phyloP scores from a whole-genome alignment of 2,113 vertebrate species.

The Phycodurus eques region DNA sequence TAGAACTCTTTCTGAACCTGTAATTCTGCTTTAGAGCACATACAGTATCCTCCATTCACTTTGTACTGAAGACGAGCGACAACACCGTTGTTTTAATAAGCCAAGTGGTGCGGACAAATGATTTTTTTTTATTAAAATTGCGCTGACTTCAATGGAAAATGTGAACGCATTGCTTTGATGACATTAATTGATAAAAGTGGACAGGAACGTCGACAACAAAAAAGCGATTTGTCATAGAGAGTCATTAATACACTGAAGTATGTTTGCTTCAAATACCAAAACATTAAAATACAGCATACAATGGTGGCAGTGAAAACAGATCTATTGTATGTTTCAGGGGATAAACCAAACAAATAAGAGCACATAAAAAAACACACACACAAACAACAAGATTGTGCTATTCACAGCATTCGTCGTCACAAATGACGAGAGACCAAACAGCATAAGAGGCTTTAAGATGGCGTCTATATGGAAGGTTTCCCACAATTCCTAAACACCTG shows the following conservation, averaged over 20 bases:
- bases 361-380: background rate
- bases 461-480: slow-evolving; percentile 29
- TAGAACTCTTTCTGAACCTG: too few relatives aligned
- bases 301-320: background rate
- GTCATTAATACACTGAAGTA: background rate
- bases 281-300: background rate
- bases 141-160: too few relatives aligned
- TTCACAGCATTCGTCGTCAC: background rate
- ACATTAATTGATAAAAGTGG: too few relatives aligned
- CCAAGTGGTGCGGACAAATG: too few relatives aligned
- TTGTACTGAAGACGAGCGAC: too few relatives aligned
- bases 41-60: too few relatives aligned
- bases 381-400: too few relatives aligned
- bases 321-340: background rate
- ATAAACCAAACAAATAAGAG: background rate
- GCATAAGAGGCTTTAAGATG: slow-evolving; percentile 43
- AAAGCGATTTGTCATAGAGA: background rate
- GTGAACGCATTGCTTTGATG: too few relatives aligned
- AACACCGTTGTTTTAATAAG: too few relatives aligned
- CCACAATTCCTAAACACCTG: slow-evolving; percentile 27
- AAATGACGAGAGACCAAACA: slow-evolving; percentile 16
- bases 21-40: too few relatives aligned
- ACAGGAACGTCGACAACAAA: too few relatives aligned
- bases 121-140: too few relatives aligned
- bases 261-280: background rate